A percentile compares a stretch with the other conserved stretches of the same genome.
These are phyloP conservation scores for Takifugu rubripes DNA, from an alignment of 2,797 vertebrate species.

Conservation along the genomic window DNA sequence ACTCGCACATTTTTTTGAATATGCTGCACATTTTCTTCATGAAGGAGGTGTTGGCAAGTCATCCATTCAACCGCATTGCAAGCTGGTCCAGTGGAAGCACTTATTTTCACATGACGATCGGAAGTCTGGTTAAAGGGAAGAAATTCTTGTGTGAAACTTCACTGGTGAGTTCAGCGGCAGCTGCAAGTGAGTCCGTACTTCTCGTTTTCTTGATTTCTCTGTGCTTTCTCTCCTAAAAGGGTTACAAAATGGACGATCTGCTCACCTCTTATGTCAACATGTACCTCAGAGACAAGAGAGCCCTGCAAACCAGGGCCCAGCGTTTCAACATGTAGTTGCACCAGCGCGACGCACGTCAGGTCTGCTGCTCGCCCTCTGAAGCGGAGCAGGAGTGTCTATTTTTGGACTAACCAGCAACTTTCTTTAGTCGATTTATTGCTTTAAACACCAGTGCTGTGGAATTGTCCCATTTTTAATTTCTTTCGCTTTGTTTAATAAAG, in stretches of 20 bases:
- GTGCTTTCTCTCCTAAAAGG: slow-evolving; percentile 68
- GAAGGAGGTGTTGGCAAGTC: slow-evolving; percentile 84
- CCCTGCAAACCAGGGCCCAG: slow-evolving; percentile 65
- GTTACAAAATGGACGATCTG: slow-evolving; percentile 98
- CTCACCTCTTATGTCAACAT: slow-evolving; percentile 88
- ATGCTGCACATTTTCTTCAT: slow-evolving; percentile 4
- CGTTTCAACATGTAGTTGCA: slow-evolving; percentile 39
- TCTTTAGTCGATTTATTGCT: neutral
- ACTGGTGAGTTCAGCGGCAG: slow-evolving; percentile 78
- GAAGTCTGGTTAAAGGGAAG: slow-evolving; percentile 84
- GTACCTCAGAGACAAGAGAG: slow-evolving; percentile 73
- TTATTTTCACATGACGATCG: slow-evolving; percentile 94
- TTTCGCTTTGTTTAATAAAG: too few species aligned
- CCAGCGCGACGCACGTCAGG: neutral
- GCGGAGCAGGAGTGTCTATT: neutral
- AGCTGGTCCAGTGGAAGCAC: slow-evolving; percentile 98
- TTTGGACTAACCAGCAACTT: slow-evolving; percentile 17
- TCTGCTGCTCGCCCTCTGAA: neutral
- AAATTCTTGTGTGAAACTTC: slow-evolving; percentile 96
- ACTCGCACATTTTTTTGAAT: neutral
- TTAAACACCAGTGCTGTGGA: neutral
- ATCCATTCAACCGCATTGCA: slow-evolving; percentile 90
- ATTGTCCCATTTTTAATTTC: neutral
- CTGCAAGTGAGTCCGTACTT: neutral
- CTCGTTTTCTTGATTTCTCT: neutral